Evolutionary conservation across 2,113 vertebrate species (phyloP).

Genomic region (Alexandromys fortis): DNA sequence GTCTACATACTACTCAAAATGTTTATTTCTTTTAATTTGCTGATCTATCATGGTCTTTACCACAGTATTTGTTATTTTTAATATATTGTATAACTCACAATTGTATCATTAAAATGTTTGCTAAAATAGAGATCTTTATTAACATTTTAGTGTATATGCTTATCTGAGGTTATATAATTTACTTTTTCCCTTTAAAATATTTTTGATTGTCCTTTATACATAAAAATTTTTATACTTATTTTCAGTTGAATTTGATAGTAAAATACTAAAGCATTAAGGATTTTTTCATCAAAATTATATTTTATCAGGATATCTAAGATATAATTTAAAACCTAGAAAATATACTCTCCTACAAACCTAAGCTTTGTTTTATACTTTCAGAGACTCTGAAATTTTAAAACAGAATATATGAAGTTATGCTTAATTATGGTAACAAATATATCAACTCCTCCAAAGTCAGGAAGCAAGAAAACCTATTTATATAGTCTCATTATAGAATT

Average conservation of each 20-base stretch:
- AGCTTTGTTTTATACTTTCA: background rate
- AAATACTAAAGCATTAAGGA: background rate
- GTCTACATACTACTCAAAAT: background rate
- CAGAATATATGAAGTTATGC: background rate
- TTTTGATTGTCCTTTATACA: background rate
- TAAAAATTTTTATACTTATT: constrained; percentile 6
- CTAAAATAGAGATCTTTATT: background rate
- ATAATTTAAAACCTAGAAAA: constrained; percentile 14
- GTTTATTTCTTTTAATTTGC: background rate
- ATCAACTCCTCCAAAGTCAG: background rate
- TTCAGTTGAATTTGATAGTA: background rate
- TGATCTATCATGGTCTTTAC: background rate
- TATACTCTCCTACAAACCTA: background rate
- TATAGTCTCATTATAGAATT: background rate
- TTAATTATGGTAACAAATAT: background rate
- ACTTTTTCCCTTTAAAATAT: background rate
- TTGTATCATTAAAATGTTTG: background rate
- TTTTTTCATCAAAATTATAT: background rate
- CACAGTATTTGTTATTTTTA: constrained; percentile 28
- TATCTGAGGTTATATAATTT: background rate
- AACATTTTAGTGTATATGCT: background rate
- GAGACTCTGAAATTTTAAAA: background rate
- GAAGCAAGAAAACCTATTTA: background rate
- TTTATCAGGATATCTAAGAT: background rate
- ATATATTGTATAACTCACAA: background rate